Conservation (phyloP, 2,113 vertebrate species). For the Morone saxatilis region DNA sequence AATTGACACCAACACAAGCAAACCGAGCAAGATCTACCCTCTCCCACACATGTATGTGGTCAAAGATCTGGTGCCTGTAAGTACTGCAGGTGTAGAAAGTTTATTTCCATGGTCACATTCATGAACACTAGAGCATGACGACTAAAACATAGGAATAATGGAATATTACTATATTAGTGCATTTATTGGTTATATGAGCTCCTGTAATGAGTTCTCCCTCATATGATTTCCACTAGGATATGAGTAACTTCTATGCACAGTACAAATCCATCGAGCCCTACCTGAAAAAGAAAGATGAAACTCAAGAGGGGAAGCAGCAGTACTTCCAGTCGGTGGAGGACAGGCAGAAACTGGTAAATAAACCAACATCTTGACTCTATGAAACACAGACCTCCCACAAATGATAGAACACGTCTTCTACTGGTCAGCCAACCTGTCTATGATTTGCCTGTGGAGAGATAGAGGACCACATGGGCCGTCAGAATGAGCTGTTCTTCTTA, state of each 20-base stretch:
- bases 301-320: constrained; percentile 90
- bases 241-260: constrained; percentile 97
- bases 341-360: constrained; percentile 91
- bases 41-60: constrained; percentile 93
- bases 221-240: constrained; percentile 83
- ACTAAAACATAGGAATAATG: neutral
- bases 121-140: neutral
- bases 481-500: neutral
- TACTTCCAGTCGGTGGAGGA: constrained; percentile 94
- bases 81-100: constrained; percentile 55
- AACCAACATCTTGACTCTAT: neutral
- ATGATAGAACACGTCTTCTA: neutral
- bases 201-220: neutral
- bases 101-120: neutral
- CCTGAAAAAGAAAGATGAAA: constrained; percentile 93
- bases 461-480: neutral
- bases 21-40: constrained; percentile 92
- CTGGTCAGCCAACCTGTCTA: neutral
- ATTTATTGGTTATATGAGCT: neutral
- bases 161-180: too few relatives aligned
- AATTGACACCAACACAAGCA: constrained; percentile 89
- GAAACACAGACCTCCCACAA: neutral
- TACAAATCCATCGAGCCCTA: constrained; percentile 97
- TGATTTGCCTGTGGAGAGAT: neutral
- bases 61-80: constrained; percentile 97